Base-by-base conservation (phyloP, 2,888 invertebrate genomes). In the Xanthia icteritia region DNA sequence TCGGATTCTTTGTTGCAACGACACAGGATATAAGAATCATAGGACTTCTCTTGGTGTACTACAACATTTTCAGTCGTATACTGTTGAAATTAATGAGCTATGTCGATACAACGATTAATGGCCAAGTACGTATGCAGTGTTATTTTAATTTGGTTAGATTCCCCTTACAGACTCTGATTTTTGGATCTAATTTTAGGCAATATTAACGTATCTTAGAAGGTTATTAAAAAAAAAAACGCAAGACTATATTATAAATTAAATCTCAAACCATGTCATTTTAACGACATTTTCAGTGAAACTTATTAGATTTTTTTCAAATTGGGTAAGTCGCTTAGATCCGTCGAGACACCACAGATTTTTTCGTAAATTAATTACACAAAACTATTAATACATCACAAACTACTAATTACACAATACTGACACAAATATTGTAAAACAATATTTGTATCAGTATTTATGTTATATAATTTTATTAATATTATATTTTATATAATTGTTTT, bases 61-160 rank as follows among this genome's bases (percentile, higher is more conserved):
- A 73, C 71, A 73, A 72, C 9, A 20, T 80, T 73, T 64, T 66
- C 58, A 48, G 27, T 77, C 15, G 85, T 83, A 75, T 77, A 83
- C 78, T 87, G 85, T 86, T 90, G 89, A 90, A 94, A 90, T 92
- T 91, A 90, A 93, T 92, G 93, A 95, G 94, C 94, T 94, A 91
- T 94, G 92, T 91, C 89, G 84, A 95, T 94, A 95, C 95, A 96
- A 95, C 96, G 95, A 96, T 92, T 92, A 89, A 90, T 90, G 83
- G 91, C 91, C 90, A 91, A 92, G 76, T 85, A 88, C 82, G 81
- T 88, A 88, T 81, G 82, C 84, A 86, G 87, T 89, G 80, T 86
- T 88, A 80, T 88, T 90, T 85, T 86, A 76, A 83, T 89, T 91
- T 81, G 79, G 68, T 61, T 72, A 64, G 45, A 42, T 80, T 54